Base-by-base conservation (phyloP, 2,797 vertebrate species). In the Fratercula arctica region DNA sequence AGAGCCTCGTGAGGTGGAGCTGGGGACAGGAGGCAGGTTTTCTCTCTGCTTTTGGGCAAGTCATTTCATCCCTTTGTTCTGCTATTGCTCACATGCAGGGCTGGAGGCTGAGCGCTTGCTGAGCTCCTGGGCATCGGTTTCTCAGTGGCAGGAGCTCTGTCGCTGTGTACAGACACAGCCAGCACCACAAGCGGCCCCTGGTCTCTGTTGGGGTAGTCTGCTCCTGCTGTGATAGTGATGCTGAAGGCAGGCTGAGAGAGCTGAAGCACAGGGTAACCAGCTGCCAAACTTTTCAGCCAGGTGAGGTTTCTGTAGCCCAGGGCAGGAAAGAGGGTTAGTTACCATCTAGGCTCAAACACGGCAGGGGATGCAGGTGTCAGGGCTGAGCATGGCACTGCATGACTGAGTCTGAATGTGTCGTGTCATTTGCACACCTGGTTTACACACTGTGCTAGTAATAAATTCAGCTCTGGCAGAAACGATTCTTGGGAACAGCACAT, bases 81-180 rank as follows among this genome's bases (percentile, higher is more conserved):
- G 54, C 61, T 45, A 0, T n/a, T 70, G 48, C 50, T 82, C 18
- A 29, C 21, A 3, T 5, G 41, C 0, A 1, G 26, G 35, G 43
- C 66, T 95, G 83, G 73, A 56, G 63, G 26, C 57, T 66, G 83
- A 81, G 59, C 1, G 0, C 60, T 43, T 68, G 66, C 76, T 68
- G 85, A 53, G 64, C 59, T 81, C 64, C 69, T 46, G 64, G 63
- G 46, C 57, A 75, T 43, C 35, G 29, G 35, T 46, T 57, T 66
- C 1, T 31, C 35, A 3, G 1, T 16, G 3, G 68, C 39, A 48
- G 46, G 68, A 87, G 68, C 57, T 74, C 60, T 39, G 21, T n/a
- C 3, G 1, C 35, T 29, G 35, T 13, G 51, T 23, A 13, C 50
- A 57, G 45, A 13, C 39, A 23, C 46, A 72, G 63, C 35, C 85